Evolutionary conservation across 2,797 vertebrate species (phyloP).

Genomic region (Coilia nasus): DNA sequence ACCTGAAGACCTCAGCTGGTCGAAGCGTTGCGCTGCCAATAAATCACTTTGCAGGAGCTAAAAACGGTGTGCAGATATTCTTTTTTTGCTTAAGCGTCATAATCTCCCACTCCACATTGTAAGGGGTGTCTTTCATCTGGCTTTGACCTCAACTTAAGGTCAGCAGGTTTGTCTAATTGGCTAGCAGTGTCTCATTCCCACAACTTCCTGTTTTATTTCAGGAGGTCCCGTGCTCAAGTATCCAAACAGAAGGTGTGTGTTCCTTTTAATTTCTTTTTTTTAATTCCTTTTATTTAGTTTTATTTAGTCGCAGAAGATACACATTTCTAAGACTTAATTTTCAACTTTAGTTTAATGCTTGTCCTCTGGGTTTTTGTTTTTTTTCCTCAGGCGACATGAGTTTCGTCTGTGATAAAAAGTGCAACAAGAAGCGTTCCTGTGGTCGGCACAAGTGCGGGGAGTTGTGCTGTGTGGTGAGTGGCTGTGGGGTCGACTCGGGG

Average conservation of each 20-base stretch:
- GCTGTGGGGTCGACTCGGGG: neutral
- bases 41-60: no score
- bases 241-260: constrained; percentile 89
- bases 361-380: neutral
- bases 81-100: no score
- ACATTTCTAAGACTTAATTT: neutral
- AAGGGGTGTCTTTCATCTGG: neutral
- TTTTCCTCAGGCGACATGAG: constrained; percentile 84
- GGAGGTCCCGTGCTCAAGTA: constrained; percentile 89
- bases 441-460: constrained; percentile 96
- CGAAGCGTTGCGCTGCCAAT: no score
- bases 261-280: neutral
- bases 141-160: neutral
- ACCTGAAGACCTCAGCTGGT: no score
- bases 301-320: neutral
- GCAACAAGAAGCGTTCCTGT: constrained; percentile 93
- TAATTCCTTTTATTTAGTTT: neutral
- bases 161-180: neutral
- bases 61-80: no score
- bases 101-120: neutral
- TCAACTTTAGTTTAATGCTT: constrained; percentile 1
- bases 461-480: constrained; percentile 94
- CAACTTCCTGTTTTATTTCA: constrained; percentile 63
- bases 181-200: neutral
- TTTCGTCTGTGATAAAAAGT: constrained; percentile 93